Conservation (phyloP, 2,113 vertebrate species). For the Erythrocercus mccallii region DNA sequence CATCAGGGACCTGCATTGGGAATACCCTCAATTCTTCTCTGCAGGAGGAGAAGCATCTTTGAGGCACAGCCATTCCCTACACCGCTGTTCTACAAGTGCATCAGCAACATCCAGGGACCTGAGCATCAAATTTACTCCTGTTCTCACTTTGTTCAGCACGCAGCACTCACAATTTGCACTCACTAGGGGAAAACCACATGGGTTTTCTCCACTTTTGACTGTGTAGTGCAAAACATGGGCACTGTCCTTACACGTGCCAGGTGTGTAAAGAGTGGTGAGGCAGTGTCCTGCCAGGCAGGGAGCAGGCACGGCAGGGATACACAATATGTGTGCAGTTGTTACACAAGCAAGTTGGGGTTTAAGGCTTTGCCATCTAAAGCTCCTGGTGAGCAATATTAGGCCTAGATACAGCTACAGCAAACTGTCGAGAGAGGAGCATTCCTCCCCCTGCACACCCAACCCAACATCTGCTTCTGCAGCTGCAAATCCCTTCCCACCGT, state of each 20-base stretch:
- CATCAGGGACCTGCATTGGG: neutral
- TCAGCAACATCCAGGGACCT: neutral
- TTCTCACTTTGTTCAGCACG: neutral
- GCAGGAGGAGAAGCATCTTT: neutral
- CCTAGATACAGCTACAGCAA: neutral
- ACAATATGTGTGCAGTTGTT: rapidly evolving
- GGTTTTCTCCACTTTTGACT: neutral
- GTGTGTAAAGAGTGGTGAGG: neutral
- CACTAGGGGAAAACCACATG: neutral
- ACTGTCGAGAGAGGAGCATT: neutral
- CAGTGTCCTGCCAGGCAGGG: neutral
- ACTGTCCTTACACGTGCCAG: neutral
- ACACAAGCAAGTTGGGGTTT: neutral
- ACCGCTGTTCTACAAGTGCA: neutral
- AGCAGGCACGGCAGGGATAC: neutral
- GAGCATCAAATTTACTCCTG: neutral
- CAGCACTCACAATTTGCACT: neutral
- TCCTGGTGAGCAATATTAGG: neutral
- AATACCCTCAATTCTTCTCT: neutral
- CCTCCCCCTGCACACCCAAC: neutral
- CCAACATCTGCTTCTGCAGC: neutral
- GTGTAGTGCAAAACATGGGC: neutral
- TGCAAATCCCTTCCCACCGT: neutral
- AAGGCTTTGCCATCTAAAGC: neutral
- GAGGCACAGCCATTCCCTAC: neutral